Evolutionary conservation across 2,113 vertebrate genomes (phyloP), one percentile per base, ranked within the genome.

Genomic region (Atlantisia rogersi): DNA sequence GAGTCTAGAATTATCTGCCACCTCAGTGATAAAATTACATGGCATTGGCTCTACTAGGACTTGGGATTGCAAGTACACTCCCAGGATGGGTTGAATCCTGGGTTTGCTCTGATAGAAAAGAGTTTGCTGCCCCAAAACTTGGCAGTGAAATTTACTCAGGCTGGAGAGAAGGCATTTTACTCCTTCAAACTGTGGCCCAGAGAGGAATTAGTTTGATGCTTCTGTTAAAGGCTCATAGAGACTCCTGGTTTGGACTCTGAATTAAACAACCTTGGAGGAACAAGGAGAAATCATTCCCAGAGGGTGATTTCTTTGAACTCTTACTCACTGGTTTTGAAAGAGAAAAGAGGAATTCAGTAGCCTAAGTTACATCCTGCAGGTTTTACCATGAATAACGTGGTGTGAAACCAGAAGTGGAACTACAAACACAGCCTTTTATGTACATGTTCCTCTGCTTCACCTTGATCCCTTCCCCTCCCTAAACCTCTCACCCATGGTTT

Each of bases 321-420:
- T 91, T 79, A 50, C 75, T 94, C 73, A 52, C 50, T 4, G 40
- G 28, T 67, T 94, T 39, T 86, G 73, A 70, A 86, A 91, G 83
- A 91, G 86, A 59, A 42, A 69, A 81, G 83, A 76, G 59, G 71
- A 86, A 58, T 29, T 58, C 32, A 12, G 84, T 25, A 15, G 48
- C 1, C 0, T 65, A 4, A 79, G 52, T 89, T 60, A 56, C 68
- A 62, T 37, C 82, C 91, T 52, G 83, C 73, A 59, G 37, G 28
- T 88, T 17, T 81, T 42, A 2, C 29, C 29, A 2, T 48, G 15
- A 95, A 9, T 84, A 56, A 32, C 11, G 15, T 60, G 46, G 3
- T 76, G 71, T 79, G 87, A 95, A 88, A 65, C 80, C 79, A 1
- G 53, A 19, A 63, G 55, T 14, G 15, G 26, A 11, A 15, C 8